These are phyloP conservation scores for Sialis fuliginosa DNA, from an alignment of 2,888 invertebrate species.

Conservation along the genomic window DNA sequence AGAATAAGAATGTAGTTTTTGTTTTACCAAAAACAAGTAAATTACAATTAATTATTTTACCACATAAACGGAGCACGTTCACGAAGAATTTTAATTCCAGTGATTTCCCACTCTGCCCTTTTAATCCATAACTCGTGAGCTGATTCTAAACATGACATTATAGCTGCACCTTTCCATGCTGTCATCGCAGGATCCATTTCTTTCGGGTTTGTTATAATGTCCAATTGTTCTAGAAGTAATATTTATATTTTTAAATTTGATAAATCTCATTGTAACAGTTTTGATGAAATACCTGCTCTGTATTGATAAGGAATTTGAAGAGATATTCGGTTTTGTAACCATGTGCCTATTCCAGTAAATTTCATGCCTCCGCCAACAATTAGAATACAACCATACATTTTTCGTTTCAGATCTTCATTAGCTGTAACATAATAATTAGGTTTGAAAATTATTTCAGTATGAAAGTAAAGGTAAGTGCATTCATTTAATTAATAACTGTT, in stretches of 20 bases:
- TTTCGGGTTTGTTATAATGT: constrained; percentile 78
- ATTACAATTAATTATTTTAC: constrained; percentile 23
- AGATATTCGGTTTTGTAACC: constrained; percentile 75
- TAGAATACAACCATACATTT: constrained; percentile 86
- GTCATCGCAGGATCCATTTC: constrained; percentile 84
- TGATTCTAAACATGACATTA: constrained; percentile 83
- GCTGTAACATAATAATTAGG: constrained; percentile 23
- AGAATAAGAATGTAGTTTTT: too few relatives aligned
- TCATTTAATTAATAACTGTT: neutral
- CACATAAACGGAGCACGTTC: constrained; percentile 87
- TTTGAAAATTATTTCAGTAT: neutral
- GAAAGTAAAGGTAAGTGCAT: neutral
- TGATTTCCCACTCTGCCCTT: constrained; percentile 68
- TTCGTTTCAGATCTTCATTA: constrained; percentile 74
- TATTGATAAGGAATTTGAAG: constrained; percentile 68
- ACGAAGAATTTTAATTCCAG: constrained; percentile 66
- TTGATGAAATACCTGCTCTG: constrained; percentile 33
- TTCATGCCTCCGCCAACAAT: constrained; percentile 87
- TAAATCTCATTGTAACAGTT: neutral
- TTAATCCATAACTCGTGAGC: constrained; percentile 87
- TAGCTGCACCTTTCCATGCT: constrained; percentile 88
- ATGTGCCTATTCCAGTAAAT: constrained; percentile 64
- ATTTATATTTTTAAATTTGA: neutral
- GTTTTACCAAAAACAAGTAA: too few relatives aligned
- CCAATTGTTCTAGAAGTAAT: constrained; percentile 45